phyloP scores from a whole-genome alignment of 2,797 vertebrate genomes.

The Gallinago solitaria region DNA sequence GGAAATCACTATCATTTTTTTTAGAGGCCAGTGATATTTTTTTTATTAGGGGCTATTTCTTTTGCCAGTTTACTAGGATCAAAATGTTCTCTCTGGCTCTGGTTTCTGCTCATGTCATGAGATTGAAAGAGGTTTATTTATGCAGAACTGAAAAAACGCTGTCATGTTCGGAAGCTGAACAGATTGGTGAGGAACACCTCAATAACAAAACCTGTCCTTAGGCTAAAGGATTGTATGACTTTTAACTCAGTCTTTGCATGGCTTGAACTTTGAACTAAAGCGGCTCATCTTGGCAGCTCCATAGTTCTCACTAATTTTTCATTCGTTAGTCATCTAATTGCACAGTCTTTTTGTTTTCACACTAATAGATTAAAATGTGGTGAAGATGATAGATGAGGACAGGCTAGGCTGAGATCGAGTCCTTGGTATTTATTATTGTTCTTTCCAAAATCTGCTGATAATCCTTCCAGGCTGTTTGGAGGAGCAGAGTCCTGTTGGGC shows the following conservation, averaged over 20 bases:
- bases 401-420: background rate
- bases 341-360: background rate
- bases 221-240: background rate
- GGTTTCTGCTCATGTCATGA: background rate
- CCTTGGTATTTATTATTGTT: background rate
- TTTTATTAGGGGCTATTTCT: background rate
- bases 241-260: background rate
- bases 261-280: background rate
- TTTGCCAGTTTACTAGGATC: background rate
- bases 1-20: conserved; percentile 35
- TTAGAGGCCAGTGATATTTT: background rate
- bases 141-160: background rate
- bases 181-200: background rate
- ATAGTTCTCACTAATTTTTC: background rate
- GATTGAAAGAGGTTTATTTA: background rate
- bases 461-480: background rate
- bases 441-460: background rate
- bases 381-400: background rate
- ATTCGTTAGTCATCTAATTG: background rate
- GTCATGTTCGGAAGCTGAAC: background rate
- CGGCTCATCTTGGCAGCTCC: background rate
- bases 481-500: background rate
- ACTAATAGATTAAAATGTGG: background rate
- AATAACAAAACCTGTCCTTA: background rate
- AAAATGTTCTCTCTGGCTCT: background rate